Evolutionary conservation across 2,797 vertebrate genomes (phyloP).

Genomic region (Falco peregrinus): DNA sequence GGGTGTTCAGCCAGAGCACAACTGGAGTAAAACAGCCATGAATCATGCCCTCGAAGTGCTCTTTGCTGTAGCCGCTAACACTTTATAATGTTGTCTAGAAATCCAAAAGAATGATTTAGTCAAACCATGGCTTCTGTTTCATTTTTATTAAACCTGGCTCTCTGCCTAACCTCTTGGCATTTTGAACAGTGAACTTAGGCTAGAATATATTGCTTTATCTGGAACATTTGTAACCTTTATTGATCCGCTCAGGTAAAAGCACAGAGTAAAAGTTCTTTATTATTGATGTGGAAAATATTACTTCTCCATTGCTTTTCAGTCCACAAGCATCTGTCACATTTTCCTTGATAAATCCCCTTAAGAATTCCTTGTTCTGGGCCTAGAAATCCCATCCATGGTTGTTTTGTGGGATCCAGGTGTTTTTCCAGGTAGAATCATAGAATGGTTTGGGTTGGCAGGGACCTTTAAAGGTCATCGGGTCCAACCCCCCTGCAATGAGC

Average conservation of each 20-base stretch:
- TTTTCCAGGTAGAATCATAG: not conserved
- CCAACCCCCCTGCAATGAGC: not conserved
- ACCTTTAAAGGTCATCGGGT: not conserved
- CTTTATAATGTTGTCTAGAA: conserved; percentile 43
- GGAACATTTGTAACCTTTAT: conserved; percentile 70
- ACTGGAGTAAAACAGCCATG: conserved; percentile 4
- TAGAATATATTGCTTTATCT: conserved; percentile 55
- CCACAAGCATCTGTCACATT: conserved; percentile 32
- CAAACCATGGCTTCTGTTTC: conserved; percentile 33
- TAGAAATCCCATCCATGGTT: not conserved
- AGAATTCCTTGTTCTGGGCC: not conserved
- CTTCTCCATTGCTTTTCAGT: conserved; percentile 49
- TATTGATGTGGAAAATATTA: conserved; percentile 63
- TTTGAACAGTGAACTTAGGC: conserved; percentile 46
- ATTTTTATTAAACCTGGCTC: conserved; percentile 65
- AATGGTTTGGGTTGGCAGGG: not conserved
- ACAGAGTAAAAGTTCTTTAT: conserved; percentile 60
- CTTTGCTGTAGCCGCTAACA: conserved; percentile 23
- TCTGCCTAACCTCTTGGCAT: conserved; percentile 53
- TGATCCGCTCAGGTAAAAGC: conserved; percentile 63
- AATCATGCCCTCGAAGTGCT: conserved; percentile 21
- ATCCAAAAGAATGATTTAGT: conserved; percentile 50
- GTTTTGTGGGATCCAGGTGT: not conserved
- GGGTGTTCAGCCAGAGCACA: conserved; percentile 10
- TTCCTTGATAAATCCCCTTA: not conserved